phyloP scores from a whole-genome alignment of 2,113 vertebrate genomes.

The Cephalophus harveyi region DNA sequence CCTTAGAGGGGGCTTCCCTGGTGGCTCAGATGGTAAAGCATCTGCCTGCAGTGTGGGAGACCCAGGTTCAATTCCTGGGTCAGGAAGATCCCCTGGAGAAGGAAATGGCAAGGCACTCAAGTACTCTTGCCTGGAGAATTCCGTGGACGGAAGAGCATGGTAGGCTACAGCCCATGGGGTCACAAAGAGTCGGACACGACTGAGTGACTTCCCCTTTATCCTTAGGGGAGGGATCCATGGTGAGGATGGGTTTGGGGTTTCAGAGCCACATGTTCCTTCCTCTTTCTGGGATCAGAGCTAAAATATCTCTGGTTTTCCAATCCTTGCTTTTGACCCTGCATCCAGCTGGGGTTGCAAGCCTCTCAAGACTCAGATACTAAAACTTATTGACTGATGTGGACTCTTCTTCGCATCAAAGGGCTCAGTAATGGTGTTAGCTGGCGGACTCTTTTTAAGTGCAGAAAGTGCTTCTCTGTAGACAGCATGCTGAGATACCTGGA shows the following conservation, averaged over 20 bases:
- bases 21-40: not conserved
- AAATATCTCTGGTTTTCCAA: not conserved
- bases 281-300: not conserved
- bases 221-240: not conserved
- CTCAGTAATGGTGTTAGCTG: slow-evolving; percentile 21
- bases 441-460: slow-evolving; percentile 12
- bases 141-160: no score
- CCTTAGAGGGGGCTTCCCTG: not conserved
- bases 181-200: no score
- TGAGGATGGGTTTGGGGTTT: not conserved
- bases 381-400: slow-evolving; percentile 26
- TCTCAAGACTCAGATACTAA: not conserved
- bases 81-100: no score
- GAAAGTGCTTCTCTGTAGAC: slow-evolving; percentile 50
- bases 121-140: no score
- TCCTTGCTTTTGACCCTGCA: not conserved
- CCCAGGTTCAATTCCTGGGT: accelerated
- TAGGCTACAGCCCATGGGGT: no score
- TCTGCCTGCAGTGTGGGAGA: not conserved
- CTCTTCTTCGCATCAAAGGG: not conserved
- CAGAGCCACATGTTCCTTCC: accelerated
- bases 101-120: no score
- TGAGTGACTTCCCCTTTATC: no score
- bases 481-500: not conserved
- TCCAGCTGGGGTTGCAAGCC: not conserved